These are phyloP conservation scores for Teleopsis dalmanni DNA, from an alignment of 1,140 invertebrate genomes.

Conservation along the genomic window DNA sequence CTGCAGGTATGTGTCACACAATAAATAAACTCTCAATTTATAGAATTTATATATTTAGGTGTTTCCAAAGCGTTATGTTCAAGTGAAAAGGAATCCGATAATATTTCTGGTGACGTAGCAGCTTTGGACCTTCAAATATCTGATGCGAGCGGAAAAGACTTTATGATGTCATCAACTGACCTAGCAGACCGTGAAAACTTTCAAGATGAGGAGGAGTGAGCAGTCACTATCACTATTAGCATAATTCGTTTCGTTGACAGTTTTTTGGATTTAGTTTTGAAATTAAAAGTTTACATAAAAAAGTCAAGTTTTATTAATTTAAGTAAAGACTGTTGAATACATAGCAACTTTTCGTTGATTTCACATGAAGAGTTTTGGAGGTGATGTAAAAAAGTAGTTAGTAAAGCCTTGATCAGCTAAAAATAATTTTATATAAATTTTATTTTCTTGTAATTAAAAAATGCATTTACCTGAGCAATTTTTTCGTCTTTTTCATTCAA, in stretches of 20 bases:
- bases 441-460: background rate
- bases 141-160: no score
- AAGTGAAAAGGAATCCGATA: background rate
- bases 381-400: conserved; percentile 9
- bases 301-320: background rate
- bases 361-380: background rate
- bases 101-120: background rate
- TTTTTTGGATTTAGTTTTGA: conserved; percentile 4
- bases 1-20: background rate
- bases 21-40: background rate
- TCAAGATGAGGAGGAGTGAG: background rate
- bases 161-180: no score
- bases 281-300: conserved; percentile 5
- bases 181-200: no score
- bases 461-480: conserved; percentile 6
- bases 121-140: background rate
- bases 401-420: background rate
- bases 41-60: background rate
- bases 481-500: background rate
- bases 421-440: background rate
- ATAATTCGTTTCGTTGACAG: background rate
- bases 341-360: background rate
- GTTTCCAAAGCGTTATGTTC: background rate
- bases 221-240: background rate
- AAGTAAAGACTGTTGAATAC: background rate